Evolutionary conservation across 1,140 invertebrate genomes (phyloP), one percentile per base, ranked within the genome.

Genomic region (Hestina assimilis): DNA sequence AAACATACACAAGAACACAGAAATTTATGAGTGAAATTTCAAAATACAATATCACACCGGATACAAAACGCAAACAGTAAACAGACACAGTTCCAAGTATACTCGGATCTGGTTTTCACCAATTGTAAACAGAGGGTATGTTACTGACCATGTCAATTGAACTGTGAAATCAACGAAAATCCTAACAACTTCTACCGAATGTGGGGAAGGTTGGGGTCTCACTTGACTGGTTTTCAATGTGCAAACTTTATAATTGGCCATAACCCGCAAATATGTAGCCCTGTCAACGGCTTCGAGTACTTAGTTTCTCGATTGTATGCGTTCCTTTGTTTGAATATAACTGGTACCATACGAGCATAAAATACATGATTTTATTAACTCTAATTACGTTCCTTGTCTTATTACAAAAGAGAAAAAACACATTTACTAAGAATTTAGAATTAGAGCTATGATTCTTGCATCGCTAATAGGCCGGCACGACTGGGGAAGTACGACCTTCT

Each of bases 211-310:
- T 11, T 23, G 52, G 46, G 52, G 7, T 66, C 71, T 63, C 9
- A n/a, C 28, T 19, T 40, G 51, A 59, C 20, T 79, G 74, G 79
- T 57, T 63, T 33, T 47, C 12, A 57, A 58, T 61, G 65, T 66
- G 62, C 67, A 72, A 82, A 82, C 74, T 82, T 82, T 82, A 79
- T 82, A 82, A 82, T 82, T 82, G 79, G 76, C 67, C 69, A 72
- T 77, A 67, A 71, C 75, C 68, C 71, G 63, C 69, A 59, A 69
- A 75, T 72, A 69, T 63, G 66, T 66, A 63, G 72, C 74, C 68
- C 69, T 76, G 70, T 61, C 72, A 63, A 61, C 59, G 57, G 68
- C 63, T 66, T 61, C 52, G 54, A 57, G 67, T 81, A 72, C 79
- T 81, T 81, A 81, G 75, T 69, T 71, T 67, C 61, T 63, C 69